Evolutionary conservation across 2,888 invertebrate genomes (phyloP).

Genomic region (Cephus pulcher): DNA sequence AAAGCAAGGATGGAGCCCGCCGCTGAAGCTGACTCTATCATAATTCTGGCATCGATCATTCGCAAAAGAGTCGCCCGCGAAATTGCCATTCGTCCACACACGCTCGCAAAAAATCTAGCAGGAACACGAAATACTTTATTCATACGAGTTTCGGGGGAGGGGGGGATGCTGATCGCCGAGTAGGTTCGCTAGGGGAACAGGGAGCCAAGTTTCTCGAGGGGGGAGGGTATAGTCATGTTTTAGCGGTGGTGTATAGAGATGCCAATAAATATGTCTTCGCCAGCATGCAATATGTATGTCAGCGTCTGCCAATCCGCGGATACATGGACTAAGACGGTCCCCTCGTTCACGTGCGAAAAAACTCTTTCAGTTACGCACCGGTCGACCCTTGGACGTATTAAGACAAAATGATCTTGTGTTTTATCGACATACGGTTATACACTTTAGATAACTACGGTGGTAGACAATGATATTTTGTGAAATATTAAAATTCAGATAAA

Average conservation of each 20-base stretch:
- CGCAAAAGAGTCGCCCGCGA: slow-evolving; percentile 29
- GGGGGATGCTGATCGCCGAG: slow-evolving; percentile 21
- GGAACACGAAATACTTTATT: slow-evolving; percentile 54
- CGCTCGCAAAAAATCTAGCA: slow-evolving; percentile 37
- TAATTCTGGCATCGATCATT: slow-evolving; percentile 54
- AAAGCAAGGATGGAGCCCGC: neutral
- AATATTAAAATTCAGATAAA: neutral
- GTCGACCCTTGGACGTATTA: slow-evolving; percentile 38
- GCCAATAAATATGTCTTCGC: slow-evolving; percentile 60
- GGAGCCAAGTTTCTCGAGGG: neutral
- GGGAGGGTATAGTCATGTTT: slow-evolving; percentile 38
- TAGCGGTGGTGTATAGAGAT: slow-evolving; percentile 52
- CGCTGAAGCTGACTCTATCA: slow-evolving; percentile 25
- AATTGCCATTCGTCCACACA: slow-evolving; percentile 8
- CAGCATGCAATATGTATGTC: slow-evolving; percentile 61
- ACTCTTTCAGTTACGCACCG: slow-evolving; percentile 21
- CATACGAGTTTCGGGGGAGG: slow-evolving; percentile 33
- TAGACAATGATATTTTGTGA: neutral
- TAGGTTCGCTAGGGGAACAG: neutral
- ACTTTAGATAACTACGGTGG: neutral
- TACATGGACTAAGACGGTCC: slow-evolving; percentile 19
- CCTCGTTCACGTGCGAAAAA: neutral
- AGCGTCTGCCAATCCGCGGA: slow-evolving; percentile 48
- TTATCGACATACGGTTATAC: neutral
- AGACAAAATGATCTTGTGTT: slow-evolving; percentile 35